Evolutionary conservation across 2,888 invertebrate genomes (phyloP).

Genomic region (Stomorhina lunata): DNA sequence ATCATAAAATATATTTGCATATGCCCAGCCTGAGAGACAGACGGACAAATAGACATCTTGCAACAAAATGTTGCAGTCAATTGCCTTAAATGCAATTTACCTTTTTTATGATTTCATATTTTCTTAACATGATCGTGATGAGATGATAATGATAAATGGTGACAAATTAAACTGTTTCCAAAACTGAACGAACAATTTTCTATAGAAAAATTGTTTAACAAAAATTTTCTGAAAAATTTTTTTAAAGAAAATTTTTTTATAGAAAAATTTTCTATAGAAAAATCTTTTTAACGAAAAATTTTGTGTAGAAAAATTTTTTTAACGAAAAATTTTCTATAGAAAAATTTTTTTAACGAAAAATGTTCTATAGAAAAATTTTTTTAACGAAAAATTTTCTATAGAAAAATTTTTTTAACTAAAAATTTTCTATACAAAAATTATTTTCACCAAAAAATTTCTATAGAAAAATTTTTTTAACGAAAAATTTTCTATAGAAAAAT

Average conservation of each 20-base stretch:
- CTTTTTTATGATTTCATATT: constrained; percentile 50
- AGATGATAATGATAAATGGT: constrained; percentile 29
- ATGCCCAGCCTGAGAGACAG: background rate
- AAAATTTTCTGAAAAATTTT: background rate
- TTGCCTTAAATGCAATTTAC: constrained; percentile 57
- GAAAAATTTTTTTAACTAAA: too few relatives aligned
- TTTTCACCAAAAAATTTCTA: too few relatives aligned
- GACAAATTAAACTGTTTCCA: constrained; percentile 32
- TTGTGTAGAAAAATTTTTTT: too few relatives aligned
- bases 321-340: too few relatives aligned
- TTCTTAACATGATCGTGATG: constrained; percentile 6
- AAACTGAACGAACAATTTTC: background rate
- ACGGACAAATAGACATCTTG: background rate
- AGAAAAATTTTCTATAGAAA: too few relatives aligned
- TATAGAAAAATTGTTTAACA: background rate
- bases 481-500: too few relatives aligned
- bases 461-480: too few relatives aligned
- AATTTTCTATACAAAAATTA: too few relatives aligned
- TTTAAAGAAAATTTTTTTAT: background rate
- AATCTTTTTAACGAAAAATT: too few relatives aligned
- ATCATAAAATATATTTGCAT: constrained; percentile 41
- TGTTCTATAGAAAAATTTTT: too few relatives aligned
- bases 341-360: too few relatives aligned
- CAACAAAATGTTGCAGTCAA: constrained; percentile 33
- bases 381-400: too few relatives aligned